Percentiles rank a stretch among this genome's conserved stretches.
Evolutionary conservation across 2,797 vertebrate genomes (phyloP).

Genomic region (Emydoidea blandingii): DNA sequence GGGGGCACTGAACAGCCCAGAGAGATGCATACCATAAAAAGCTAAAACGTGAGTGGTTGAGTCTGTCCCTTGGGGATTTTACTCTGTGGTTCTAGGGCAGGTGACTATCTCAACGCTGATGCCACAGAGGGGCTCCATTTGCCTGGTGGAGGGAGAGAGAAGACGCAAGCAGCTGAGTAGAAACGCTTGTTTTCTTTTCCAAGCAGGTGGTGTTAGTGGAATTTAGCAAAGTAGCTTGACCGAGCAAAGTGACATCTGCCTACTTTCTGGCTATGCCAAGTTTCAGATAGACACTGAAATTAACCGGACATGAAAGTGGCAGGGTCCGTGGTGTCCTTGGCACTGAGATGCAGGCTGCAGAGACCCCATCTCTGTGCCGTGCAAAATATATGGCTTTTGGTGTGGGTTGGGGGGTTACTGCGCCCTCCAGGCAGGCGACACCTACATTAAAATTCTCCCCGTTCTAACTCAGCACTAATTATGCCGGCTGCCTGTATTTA

Average conservation of each 20-base stretch:
- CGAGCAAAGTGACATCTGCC: not conserved
- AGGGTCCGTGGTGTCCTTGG: not conserved
- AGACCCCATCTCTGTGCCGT: too few relatives aligned
- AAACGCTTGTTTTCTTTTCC: not conserved
- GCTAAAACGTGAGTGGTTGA: not conserved
- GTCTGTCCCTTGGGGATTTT: not conserved
- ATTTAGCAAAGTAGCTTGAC: not conserved
- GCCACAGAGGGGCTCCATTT: not conserved
- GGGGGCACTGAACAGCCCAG: too few relatives aligned
- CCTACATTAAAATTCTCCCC: slow-evolving; percentile 18
- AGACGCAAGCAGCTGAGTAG: not conserved
- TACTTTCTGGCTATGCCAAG: not conserved
- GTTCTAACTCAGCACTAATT: slow-evolving; percentile 8
- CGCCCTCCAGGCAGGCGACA: not conserved
- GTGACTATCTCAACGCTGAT: not conserved
- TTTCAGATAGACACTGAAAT: not conserved
- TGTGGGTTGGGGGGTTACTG: not conserved
- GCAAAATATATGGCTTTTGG: not conserved
- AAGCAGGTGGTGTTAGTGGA: not conserved
- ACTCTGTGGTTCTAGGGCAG: not conserved
- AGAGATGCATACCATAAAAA: too few relatives aligned
- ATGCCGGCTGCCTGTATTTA: not conserved
- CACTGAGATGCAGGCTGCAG: too few relatives aligned
- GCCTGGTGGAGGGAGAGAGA: not conserved
- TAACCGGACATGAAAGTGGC: not conserved